A percentile compares a stretch with the other conserved stretches of the same genome.
Evolutionary conservation across 2,113 vertebrate genomes (phyloP).

Genomic region (Petaurus breviceps): DNA sequence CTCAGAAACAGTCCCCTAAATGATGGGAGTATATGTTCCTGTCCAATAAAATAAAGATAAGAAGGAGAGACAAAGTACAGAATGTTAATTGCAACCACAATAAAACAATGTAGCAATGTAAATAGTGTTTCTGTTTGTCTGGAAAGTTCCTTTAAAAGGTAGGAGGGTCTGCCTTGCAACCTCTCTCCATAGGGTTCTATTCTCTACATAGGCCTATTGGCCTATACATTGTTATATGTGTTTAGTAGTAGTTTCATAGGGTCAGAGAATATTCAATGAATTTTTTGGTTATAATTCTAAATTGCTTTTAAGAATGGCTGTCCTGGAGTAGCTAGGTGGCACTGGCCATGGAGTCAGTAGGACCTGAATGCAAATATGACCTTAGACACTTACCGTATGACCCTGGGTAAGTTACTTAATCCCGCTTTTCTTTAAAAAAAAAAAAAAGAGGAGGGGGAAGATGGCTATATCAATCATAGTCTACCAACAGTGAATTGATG

Average conservation of each 20-base stretch:
- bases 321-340: not conserved
- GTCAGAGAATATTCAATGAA: not conserved
- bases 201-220: not conserved
- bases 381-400: not conserved
- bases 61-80: conserved; percentile 12
- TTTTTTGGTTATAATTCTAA: not conserved
- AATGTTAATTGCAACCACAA: conserved; percentile 15
- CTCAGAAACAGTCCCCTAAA: conserved; percentile 24
- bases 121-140: not conserved
- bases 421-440: not conserved
- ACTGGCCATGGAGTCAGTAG: not conserved
- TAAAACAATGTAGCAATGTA: not conserved
- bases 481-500: not conserved
- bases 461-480: not conserved
- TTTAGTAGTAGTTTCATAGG: not conserved
- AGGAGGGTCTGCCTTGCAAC: not conserved
- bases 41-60: conserved; percentile 25
- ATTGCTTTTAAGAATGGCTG: not conserved
- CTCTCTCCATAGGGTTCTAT: not conserved
- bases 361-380: not conserved
- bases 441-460: too few species aligned
- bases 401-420: not conserved
- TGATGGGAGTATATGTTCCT: not conserved
- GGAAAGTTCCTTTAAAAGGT: conserved; percentile 5
- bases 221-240: not conserved